Conservation (phyloP, 1,140 invertebrate genomes). For the Nephotettix cincticeps region DNA sequence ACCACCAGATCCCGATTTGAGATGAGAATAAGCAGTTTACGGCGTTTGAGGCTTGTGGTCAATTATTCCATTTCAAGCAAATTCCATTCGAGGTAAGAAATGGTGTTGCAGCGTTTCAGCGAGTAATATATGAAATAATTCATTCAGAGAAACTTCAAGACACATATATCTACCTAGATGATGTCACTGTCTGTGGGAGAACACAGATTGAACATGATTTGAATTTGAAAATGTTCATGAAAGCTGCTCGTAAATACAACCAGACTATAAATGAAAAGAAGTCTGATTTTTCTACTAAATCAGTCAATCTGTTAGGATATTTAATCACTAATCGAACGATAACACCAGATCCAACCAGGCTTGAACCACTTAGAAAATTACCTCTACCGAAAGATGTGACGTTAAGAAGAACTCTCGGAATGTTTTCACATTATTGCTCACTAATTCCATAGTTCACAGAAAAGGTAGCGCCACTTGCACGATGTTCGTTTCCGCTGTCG, state of each 20-base stretch:
- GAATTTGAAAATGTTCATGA: conserved; percentile 11
- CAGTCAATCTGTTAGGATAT: conserved; percentile 1
- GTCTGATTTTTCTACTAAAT: background rate
- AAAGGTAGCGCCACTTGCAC: background rate
- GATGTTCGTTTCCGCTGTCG: background rate
- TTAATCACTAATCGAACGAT: background rate
- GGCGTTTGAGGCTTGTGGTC: conserved; percentile 25
- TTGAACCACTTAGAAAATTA: too few species aligned
- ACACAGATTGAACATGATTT: conserved; percentile 24
- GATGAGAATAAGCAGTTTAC: too few species aligned
- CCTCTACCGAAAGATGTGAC: background rate
- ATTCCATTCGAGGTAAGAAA: conserved; percentile 43
- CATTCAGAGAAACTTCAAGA: conserved; percentile 22
- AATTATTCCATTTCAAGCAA: conserved; percentile 36
- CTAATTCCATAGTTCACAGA: background rate
- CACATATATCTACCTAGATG: conserved; percentile 19
- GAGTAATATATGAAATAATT: conserved; percentile 34
- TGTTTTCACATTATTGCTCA: background rate
- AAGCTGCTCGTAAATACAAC: background rate
- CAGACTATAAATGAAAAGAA: background rate
- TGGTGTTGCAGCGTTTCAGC: conserved; percentile 37
- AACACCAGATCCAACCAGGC: background rate
- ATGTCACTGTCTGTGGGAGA: conserved; percentile 31
- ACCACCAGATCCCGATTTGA: conserved; percentile 28
- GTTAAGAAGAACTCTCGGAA: too few species aligned